Conservation (phyloP, 2,888 invertebrate species). For the Chironomus riparius region DNA sequence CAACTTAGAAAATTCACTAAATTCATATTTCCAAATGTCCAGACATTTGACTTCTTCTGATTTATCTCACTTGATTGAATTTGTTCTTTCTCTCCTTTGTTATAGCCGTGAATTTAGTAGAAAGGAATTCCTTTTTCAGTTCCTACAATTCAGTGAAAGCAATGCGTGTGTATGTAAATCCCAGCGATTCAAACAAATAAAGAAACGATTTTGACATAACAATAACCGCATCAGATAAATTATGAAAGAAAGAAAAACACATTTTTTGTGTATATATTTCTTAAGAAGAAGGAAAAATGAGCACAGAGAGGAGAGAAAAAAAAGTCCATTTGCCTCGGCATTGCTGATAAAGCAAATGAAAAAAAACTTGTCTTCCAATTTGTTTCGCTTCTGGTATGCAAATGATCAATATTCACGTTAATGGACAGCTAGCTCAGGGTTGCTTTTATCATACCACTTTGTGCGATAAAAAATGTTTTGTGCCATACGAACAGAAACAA, state of each 20-base stretch:
- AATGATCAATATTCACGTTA: slow-evolving; percentile 23
- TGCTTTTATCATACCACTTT: slow-evolving; percentile 7
- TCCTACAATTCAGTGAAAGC: not conserved
- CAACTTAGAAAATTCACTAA: not conserved
- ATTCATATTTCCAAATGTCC: slow-evolving; percentile 7
- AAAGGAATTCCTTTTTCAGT: slow-evolving; percentile 17
- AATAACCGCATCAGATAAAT: slow-evolving; percentile 27
- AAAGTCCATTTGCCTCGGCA: slow-evolving; percentile 24
- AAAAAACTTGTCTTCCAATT: slow-evolving; percentile 27
- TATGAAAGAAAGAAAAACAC: slow-evolving; percentile 11
- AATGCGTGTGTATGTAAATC: not conserved
- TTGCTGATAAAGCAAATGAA: slow-evolving; percentile 16
- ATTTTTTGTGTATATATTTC: not conserved
- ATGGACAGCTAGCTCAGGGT: slow-evolving; percentile 21
- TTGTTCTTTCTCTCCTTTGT: not conserved
- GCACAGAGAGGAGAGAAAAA: slow-evolving; percentile 4
- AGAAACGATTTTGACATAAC: slow-evolving; percentile 24
- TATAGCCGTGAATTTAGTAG: not conserved
- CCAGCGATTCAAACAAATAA: not conserved
- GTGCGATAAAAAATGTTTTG: not conserved
- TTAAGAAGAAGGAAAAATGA: not conserved
- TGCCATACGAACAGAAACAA: not conserved
- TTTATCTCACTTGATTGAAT: slow-evolving; percentile 26
- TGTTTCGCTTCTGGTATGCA: slow-evolving; percentile 28
- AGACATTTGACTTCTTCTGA: slow-evolving; percentile 8